Conservation (phyloP, 1,140 invertebrate species). For the Cyrtorhinus lividipennis region DNA sequence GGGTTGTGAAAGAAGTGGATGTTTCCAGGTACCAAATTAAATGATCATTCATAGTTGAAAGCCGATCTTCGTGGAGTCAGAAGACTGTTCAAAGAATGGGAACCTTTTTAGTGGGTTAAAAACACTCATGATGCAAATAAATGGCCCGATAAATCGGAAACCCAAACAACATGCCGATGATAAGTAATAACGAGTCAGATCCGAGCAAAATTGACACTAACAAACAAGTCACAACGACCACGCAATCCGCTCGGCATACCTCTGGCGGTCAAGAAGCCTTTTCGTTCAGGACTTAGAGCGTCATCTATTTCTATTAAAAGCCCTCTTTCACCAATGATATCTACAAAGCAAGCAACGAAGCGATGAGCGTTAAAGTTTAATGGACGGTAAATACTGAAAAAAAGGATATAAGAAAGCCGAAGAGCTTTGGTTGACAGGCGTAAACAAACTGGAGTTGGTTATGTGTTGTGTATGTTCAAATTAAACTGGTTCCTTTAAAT, state of each 20-base stretch:
- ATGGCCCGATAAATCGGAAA: too few species aligned
- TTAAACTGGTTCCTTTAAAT: too few species aligned
- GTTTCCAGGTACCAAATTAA: too few species aligned
- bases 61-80: too few species aligned
- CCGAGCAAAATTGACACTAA: not conserved
- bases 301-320: constrained; percentile 20
- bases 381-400: too few species aligned
- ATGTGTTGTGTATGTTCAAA: constrained; percentile 12
- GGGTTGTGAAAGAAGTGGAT: too few species aligned
- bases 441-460: not conserved
- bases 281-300: constrained; percentile 16
- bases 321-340: constrained; percentile 16
- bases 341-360: constrained; percentile 16
- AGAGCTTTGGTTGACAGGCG: not conserved
- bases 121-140: too few species aligned
- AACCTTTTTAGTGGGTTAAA: too few species aligned
- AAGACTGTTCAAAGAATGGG: too few species aligned
- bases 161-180: too few species aligned
- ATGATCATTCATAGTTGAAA: too few species aligned
- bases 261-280: constrained; percentile 20
- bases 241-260: constrained; percentile 17
- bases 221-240: too few species aligned
- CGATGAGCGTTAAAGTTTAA: not conserved
- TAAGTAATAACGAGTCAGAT: not conserved
- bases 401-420: not conserved